Conservation (phyloP, 1,140 invertebrate species). For the Pissodes strobi region DNA sequence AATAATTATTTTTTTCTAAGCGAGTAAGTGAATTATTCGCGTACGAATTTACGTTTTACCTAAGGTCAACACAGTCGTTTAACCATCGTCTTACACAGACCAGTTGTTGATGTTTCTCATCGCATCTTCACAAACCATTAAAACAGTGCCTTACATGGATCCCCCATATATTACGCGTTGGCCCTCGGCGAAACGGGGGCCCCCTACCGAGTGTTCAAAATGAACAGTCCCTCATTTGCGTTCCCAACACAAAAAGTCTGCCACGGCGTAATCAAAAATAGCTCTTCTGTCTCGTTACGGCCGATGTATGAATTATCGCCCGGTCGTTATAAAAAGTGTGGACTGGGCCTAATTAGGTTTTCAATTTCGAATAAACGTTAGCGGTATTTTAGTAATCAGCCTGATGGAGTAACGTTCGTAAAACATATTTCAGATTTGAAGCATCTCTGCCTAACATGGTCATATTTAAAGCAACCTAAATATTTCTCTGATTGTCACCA, state of each 20-base stretch:
- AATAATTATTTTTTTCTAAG: too few relatives aligned
- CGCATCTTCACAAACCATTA: slow-evolving; percentile 10
- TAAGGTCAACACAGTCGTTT: too few relatives aligned
- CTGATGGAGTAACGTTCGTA: too few relatives aligned
- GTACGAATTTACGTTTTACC: too few relatives aligned
- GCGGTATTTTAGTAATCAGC: too few relatives aligned
- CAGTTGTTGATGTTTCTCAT: too few relatives aligned
- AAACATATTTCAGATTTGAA: too few relatives aligned
- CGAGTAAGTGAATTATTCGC: too few relatives aligned
- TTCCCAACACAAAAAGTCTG: slow-evolving; percentile 27
- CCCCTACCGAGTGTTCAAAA: slow-evolving; percentile 23
- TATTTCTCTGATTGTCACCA: too few relatives aligned
- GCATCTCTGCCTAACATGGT: too few relatives aligned
- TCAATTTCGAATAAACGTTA: slow-evolving; percentile 11
- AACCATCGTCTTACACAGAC: too few relatives aligned
- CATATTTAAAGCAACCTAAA: too few relatives aligned
- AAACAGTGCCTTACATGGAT: slow-evolving; percentile 8
- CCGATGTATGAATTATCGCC: slow-evolving; percentile 25
- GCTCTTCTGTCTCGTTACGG: slow-evolving; percentile 24
- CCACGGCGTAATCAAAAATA: slow-evolving; percentile 27
- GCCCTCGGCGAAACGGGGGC: slow-evolving; percentile 14
- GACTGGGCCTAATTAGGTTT: slow-evolving; percentile 17
- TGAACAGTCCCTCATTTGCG: slow-evolving; percentile 26
- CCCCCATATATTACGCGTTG: slow-evolving; percentile 13
- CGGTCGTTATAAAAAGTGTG: slow-evolving; percentile 15